Conservation (phyloP, 53 echinoderm and acorn worm genomes). For the Echinometra lucunter region DNA sequence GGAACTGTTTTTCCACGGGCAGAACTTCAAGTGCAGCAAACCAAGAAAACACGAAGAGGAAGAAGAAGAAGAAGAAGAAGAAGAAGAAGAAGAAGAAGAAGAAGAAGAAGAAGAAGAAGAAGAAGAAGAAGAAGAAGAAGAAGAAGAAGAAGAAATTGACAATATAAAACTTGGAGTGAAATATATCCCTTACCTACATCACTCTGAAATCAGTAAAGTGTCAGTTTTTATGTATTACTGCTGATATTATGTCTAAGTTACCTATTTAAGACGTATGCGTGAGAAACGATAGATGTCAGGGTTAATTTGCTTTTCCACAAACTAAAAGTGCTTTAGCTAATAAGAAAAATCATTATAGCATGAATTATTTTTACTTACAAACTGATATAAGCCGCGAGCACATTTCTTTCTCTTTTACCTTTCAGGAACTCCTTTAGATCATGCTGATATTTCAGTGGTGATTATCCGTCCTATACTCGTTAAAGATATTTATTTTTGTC, state of each 20-base stretch:
- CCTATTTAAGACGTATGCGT: background rate
- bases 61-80: too few relatives aligned
- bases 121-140: too few relatives aligned
- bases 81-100: too few relatives aligned
- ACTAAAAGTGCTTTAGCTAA: background rate
- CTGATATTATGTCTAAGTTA: background rate
- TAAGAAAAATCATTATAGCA: background rate
- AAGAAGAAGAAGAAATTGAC: too few relatives aligned
- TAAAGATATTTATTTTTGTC: too few relatives aligned
- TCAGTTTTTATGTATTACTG: background rate
- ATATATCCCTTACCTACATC: background rate
- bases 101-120: too few relatives aligned
- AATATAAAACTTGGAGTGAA: too few relatives aligned
- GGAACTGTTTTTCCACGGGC: slow-evolving; percentile 82
- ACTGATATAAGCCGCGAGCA: background rate
- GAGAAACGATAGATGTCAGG: background rate
- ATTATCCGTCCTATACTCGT: background rate
- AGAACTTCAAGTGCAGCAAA: slow-evolving; percentile 67
- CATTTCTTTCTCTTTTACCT: background rate
- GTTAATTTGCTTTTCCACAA: background rate
- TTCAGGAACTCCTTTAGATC: background rate
- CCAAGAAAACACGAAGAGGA: background rate
- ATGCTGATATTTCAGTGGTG: background rate
- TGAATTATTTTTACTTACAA: too few relatives aligned
- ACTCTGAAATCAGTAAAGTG: background rate